Conservation (phyloP, 2,113 vertebrate genomes). For the Cyanocitta stelleri region DNA sequence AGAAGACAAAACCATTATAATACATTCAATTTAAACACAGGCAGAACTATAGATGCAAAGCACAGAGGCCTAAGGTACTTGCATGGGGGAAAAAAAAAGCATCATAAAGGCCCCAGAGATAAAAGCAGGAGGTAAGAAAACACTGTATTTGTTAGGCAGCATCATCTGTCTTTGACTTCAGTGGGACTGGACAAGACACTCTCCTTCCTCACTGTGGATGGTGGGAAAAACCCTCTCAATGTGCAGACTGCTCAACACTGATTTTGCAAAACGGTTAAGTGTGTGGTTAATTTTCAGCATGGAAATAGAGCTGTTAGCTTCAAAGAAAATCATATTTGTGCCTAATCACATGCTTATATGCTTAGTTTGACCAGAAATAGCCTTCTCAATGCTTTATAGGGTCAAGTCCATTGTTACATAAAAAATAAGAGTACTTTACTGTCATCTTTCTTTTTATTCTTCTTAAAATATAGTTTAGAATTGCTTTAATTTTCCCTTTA, state of each 20-base stretch:
- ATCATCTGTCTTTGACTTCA: not conserved
- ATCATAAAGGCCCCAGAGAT: slow-evolving; percentile 14
- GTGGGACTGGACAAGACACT: not conserved
- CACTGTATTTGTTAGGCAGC: not conserved
- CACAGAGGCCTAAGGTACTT: slow-evolving; percentile 26
- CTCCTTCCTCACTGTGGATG: not conserved
- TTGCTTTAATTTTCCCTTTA: not conserved
- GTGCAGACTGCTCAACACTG: not conserved
- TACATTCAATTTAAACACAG: slow-evolving; percentile 79
- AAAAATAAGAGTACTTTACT: slow-evolving; percentile 27
- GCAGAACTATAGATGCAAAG: slow-evolving; percentile 49
- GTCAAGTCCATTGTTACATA: not conserved
- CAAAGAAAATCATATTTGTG: slow-evolving; percentile 8
- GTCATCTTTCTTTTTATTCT: not conserved
- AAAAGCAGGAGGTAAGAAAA: slow-evolving; percentile 22
- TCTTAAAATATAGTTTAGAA: slow-evolving; percentile 46
- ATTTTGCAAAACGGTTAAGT: not conserved
- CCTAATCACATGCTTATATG: not conserved
- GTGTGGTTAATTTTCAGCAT: not conserved
- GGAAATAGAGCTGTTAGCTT: not conserved
- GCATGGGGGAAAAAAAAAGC: not conserved
- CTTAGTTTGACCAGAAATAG: not conserved
- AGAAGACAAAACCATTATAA: slow-evolving; percentile 62
- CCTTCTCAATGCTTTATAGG: not conserved
- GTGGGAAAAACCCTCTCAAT: not conserved